Base-by-base conservation (phyloP, 2,113 vertebrate genomes). In the Hassar affinis region DNA sequence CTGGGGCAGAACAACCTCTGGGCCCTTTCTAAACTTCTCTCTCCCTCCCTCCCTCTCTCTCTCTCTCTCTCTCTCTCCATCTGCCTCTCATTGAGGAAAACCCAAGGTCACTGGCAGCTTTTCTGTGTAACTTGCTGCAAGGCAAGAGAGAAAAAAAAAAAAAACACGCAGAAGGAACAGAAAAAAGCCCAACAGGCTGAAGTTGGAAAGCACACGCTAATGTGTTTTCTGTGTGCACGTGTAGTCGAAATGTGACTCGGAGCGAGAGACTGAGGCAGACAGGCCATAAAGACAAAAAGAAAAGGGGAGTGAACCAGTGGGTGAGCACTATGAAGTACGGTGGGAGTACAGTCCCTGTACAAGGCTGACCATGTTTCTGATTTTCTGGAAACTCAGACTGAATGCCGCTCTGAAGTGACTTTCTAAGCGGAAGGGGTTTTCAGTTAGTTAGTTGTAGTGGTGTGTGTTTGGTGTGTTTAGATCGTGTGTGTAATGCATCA, bases 71-170 rank as follows among this genome's bases (percentile, higher is more conserved):
- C 25, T 54, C 25, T 54, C 66, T 75, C 83, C 87, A 88, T 86
- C 84, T 87, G 82, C 71, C 83, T 82, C 78, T 71, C 71, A 83
- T 85, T 89, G 81, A 76, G 33, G 51, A 75, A 82, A 83, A 77
- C 42, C 71, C 35, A 56, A 82, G 59, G 45, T 78, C 49, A 83
- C 59, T 83, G 9, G 56, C 61, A 84, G 61, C 42, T 66, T 57
- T 51, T 77, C 38, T 74, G 61, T 71, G 38, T 83, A 59, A 66
- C 74, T 35, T 84, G 33, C 82, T 85, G 83, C 77, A 81, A 82
- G 72, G 20, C 54, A 57, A 45, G 51, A 68, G 49, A 74, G 45
- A n/a, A n/a, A n/a, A n/a, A n/a, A n/a, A n/a, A n/a, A n/a, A 78
- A 62, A 57, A 68, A 57, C 72, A 61, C 56, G 12, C 78, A 38